Evolutionary conservation across 1,140 invertebrate species (phyloP).

Genomic region (Drosophila nebulosa): DNA sequence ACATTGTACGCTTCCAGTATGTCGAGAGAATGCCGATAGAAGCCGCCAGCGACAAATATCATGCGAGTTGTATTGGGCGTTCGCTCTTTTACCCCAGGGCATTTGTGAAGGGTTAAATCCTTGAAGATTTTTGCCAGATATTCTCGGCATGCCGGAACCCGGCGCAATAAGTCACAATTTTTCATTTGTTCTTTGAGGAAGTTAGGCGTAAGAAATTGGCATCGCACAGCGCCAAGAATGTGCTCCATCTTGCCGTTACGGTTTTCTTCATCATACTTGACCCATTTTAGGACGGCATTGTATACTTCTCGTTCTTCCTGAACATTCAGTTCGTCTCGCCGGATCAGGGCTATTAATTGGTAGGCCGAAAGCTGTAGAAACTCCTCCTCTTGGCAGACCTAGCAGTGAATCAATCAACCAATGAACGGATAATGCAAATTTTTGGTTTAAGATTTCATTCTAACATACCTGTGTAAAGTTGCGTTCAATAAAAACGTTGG

Average conservation of each 20-base stretch:
- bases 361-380: conserved; percentile 91
- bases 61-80: conserved; percentile 92
- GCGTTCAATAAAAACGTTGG: conserved; percentile 93
- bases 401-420: background rate
- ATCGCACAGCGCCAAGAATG: conserved; percentile 92
- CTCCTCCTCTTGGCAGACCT: conserved; percentile 94
- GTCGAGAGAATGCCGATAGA: conserved; percentile 91
- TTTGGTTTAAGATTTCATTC: rapidly evolving
- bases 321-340: conserved; percentile 94
- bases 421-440: background rate
- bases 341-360: conserved; percentile 90
- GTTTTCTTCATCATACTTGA: conserved; percentile 91
- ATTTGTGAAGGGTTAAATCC: conserved; percentile 92
- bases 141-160: conserved; percentile 92
- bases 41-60: conserved; percentile 95
- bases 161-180: conserved; percentile 93
- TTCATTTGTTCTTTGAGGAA: conserved; percentile 95
- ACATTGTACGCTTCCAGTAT: conserved; percentile 93
- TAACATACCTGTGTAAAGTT: conserved; percentile 89
- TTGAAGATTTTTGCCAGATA: conserved; percentile 95
- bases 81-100: conserved; percentile 89
- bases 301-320: conserved; percentile 95
- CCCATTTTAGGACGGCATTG: conserved; percentile 95
- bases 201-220: conserved; percentile 94
- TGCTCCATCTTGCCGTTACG: conserved; percentile 92